Evolutionary conservation across 2,888 invertebrate genomes (phyloP), one percentile per base, ranked within the genome.

Genomic region (Amiota minor): DNA sequence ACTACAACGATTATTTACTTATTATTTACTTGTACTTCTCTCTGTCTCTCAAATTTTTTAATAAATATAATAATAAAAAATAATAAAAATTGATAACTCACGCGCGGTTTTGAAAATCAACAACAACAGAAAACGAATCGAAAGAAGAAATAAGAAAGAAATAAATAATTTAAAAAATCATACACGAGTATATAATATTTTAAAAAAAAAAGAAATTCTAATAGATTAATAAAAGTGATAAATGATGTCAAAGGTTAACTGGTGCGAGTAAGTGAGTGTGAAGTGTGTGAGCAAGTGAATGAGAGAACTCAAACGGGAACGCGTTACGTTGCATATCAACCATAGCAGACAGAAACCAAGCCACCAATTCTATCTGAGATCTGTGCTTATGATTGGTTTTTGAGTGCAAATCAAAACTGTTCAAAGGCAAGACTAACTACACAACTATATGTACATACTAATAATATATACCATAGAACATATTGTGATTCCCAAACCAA

Each of bases 221-320:
- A 76, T 78, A 79, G 80, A 79, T 82, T 81, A 80, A 76, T 78
- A 78, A 65, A 79, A 80, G 79, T 77, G 80, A 80, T 81, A 80
- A 76, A 77, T 76, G 73, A 72, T 80, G 82, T 79, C 80, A 82
- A 79, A 78, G 78, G 80, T 80, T 78, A 80, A 80, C 73, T 62
- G 62, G 35, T 50, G 61, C 23, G 67, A 20, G 61, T 70, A 61
- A 18, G 20, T 64, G 50, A 9, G 61, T 53, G 71, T 64, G 71
- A 35, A 35, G 35, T 35, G 35, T 35, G 49, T 20, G 18, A 62
- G 47, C 49, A 56, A 71, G 65, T 71, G 70, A 70, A 71, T 71
- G 67, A 35, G 69, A 35, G 59, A 59, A 20, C 59, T 16, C 16
- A 59, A 59, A 9, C 59, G 59, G 20, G 59, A 59, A 20, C 59